These are phyloP conservation scores for Pseudeuparius sepicola DNA, from an alignment of 2,888 invertebrate species.

Conservation along the genomic window DNA sequence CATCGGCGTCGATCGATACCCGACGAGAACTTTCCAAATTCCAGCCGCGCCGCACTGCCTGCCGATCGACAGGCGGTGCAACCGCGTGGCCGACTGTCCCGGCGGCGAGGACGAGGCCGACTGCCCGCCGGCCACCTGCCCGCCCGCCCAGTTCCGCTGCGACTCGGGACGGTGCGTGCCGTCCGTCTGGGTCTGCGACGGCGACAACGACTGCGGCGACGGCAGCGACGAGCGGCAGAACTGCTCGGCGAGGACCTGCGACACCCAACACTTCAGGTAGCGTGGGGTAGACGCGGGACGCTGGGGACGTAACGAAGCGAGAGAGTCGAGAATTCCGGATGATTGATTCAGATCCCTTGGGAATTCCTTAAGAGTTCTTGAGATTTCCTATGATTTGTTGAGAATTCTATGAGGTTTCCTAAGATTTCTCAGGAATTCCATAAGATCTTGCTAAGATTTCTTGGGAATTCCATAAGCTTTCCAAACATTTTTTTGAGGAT, in stretches of 20 bases:
- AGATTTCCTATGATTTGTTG: neutral
- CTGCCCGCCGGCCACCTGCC: slow-evolving; percentile 60
- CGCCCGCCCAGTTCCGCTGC: slow-evolving; percentile 59
- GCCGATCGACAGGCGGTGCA: slow-evolving; percentile 53
- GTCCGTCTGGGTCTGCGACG: slow-evolving; percentile 71
- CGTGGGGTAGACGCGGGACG: no score
- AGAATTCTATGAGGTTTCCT: no score
- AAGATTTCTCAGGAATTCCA: no score
- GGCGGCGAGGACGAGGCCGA: slow-evolving; percentile 61
- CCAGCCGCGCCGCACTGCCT: slow-evolving; percentile 52
- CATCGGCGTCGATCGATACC: no score
- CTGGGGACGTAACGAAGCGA: no score
- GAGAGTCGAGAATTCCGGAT: no score
- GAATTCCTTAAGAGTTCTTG: neutral
- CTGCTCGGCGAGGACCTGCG: slow-evolving; percentile 45
- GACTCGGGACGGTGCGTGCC: slow-evolving; percentile 67
- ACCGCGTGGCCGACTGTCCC: slow-evolving; percentile 60
- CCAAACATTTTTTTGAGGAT: no score
- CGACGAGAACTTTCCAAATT: no score
- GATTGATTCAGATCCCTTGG: no score
- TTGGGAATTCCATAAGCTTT: no score
- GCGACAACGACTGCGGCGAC: slow-evolving; percentile 66
- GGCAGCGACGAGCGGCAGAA: slow-evolving; percentile 47
- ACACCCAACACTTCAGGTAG: slow-evolving; percentile 41
- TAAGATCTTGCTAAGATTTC: no score